Evolutionary conservation across 2,113 vertebrate genomes (phyloP).

Genomic region (Accipiter virgatus): DNA sequence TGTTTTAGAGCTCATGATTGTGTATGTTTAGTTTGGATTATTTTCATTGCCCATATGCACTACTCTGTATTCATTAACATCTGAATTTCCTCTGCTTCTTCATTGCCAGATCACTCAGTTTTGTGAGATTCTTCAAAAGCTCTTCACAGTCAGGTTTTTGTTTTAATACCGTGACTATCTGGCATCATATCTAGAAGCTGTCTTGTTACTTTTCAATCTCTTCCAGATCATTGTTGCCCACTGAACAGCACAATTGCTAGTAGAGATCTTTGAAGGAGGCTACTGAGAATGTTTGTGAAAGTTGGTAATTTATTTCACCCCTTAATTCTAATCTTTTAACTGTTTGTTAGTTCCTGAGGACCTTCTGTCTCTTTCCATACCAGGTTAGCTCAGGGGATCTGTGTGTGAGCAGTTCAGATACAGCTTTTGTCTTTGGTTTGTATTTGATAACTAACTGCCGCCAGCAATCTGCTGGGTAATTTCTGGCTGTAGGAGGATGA

Average conservation of each 20-base stretch:
- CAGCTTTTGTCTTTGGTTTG: background rate
- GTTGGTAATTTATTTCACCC: background rate
- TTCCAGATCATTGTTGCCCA: background rate
- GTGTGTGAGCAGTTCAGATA: background rate
- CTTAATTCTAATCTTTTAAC: background rate
- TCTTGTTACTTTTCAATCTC: background rate
- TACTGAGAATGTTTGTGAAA: background rate
- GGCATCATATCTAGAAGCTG: background rate
- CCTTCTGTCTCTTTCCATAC: background rate
- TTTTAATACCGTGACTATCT: background rate
- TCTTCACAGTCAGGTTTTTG: background rate
- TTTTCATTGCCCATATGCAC: background rate
- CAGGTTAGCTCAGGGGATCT: background rate
- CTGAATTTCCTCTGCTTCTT: background rate
- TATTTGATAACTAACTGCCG: background rate
- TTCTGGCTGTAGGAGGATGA: background rate
- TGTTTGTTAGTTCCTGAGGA: background rate
- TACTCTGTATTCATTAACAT: background rate
- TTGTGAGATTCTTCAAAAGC: background rate
- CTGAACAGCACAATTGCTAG: background rate
- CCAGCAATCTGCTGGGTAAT: background rate
- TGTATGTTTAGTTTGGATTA: background rate
- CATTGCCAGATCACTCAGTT: background rate
- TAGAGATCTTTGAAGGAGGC: background rate
- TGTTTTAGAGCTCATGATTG: background rate